These are phyloP conservation scores for Pteropus alecto DNA, from an alignment of 2,113 vertebrate species.

Conservation along the genomic window DNA sequence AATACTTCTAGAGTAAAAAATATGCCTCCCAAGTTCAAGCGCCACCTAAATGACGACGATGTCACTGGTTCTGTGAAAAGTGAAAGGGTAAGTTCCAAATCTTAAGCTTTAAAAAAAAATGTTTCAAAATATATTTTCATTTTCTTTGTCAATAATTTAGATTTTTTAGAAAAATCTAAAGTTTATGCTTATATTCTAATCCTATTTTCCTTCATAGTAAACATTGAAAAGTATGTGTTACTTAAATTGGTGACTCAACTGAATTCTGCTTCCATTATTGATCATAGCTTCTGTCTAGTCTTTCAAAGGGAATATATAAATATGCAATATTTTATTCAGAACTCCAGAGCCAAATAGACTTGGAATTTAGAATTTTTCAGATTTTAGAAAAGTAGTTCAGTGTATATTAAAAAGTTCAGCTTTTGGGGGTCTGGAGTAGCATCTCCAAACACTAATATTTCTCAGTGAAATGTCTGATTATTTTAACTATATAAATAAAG, in stretches of 20 bases:
- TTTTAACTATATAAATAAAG: not conserved
- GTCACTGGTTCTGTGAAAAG: slow-evolving; percentile 97
- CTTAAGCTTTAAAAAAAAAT: slow-evolving; percentile 23
- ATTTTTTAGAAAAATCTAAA: not conserved
- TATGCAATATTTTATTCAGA: not conserved
- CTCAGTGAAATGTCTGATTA: not conserved
- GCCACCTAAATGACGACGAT: slow-evolving; percentile 97
- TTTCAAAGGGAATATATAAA: not conserved
- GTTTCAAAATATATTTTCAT: not conserved
- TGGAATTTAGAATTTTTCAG: not conserved
- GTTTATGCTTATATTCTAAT: not conserved
- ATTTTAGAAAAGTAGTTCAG: not conserved
- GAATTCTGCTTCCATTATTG: not conserved
- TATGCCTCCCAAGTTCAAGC: slow-evolving; percentile 99
- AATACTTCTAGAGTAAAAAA: slow-evolving; percentile 21
- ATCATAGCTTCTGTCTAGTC: not conserved
- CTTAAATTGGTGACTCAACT: not conserved
- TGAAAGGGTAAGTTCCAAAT: slow-evolving; percentile 90
- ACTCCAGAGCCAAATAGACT: not conserved
- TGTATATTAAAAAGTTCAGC: not conserved
- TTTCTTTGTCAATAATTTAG: not conserved
- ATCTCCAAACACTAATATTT: not conserved
- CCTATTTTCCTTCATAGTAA: not conserved
- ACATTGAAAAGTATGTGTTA: not conserved
- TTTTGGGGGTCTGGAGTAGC: not conserved